Evolutionary conservation across 2,888 invertebrate species (phyloP).

Genomic region (Darwinula stevensoni): DNA sequence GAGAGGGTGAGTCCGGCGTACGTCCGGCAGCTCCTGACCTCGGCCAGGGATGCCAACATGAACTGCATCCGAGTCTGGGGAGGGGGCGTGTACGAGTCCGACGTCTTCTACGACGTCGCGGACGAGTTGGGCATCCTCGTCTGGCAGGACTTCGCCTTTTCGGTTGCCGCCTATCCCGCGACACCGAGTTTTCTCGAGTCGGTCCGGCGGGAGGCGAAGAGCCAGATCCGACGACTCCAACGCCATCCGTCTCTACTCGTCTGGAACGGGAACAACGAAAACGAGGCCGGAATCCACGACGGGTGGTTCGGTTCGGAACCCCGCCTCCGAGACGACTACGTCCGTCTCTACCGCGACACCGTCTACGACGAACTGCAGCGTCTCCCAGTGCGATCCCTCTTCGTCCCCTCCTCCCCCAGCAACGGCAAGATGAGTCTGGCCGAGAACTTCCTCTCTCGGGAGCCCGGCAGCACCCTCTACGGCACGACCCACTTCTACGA

Average conservation of each 20-base stretch:
- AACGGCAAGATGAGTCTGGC: slow-evolving; percentile 41
- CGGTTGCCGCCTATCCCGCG: slow-evolving; percentile 74
- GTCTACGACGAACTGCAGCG: slow-evolving; percentile 29
- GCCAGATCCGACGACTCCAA: slow-evolving; percentile 50
- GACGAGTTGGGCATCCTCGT: background rate
- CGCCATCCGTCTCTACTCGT: slow-evolving; percentile 59
- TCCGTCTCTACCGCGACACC: slow-evolving; percentile 47
- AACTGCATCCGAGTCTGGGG: slow-evolving; percentile 94
- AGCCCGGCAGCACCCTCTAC: slow-evolving; percentile 45
- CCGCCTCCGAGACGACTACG: slow-evolving; percentile 35
- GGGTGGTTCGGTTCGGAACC: slow-evolving; percentile 33
- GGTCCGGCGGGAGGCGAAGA: slow-evolving; percentile 40
- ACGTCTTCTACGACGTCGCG: slow-evolving; percentile 41
- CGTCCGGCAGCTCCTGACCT: slow-evolving; percentile 29
- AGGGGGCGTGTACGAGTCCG: slow-evolving; percentile 79
- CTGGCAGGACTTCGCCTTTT: slow-evolving; percentile 95
- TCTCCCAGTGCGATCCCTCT: slow-evolving; percentile 32
- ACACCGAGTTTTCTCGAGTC: slow-evolving; percentile 34
- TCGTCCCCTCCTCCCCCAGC: slow-evolving; percentile 63
- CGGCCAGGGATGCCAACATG: slow-evolving; percentile 49
- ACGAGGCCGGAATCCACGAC: slow-evolving; percentile 55
- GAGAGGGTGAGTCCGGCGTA: slow-evolving; percentile 28
- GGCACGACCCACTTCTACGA: slow-evolving; percentile 59
- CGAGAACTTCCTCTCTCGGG: slow-evolving; percentile 41
- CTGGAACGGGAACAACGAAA: slow-evolving; percentile 91